Percentiles rank a stretch among this genome's conserved stretches.
phyloP scores from a whole-genome alignment of 2,113 vertebrate species.

The Enhydra lutris region DNA sequence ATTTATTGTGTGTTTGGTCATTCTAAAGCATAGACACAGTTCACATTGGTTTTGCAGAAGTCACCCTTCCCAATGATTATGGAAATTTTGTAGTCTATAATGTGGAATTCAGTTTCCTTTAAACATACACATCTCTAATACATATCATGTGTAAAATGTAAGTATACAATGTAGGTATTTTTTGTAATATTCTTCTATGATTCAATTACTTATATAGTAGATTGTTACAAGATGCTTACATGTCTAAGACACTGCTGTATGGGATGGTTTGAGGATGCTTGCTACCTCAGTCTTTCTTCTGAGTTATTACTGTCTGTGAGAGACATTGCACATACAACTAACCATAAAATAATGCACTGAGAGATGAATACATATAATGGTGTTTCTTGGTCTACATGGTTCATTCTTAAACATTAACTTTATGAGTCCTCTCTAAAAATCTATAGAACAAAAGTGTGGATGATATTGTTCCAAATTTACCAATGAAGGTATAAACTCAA shows the following conservation, averaged over 20 bases:
- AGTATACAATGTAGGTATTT: not conserved
- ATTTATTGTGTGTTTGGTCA: not conserved
- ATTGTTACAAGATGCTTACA: not conserved
- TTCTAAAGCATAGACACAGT: not conserved
- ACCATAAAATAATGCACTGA: not conserved
- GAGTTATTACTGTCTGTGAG: not conserved
- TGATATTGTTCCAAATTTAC: not conserved
- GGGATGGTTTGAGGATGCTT: not conserved
- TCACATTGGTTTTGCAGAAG: not conserved
- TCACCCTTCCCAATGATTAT: not conserved
- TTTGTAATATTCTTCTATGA: not conserved
- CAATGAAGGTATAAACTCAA: not conserved
- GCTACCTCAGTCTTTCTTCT: not conserved
- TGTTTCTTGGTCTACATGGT: not conserved
- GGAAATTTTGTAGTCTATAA: not conserved
- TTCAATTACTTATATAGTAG: not conserved
- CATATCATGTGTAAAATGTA: not conserved
- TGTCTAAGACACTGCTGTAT: not conserved
- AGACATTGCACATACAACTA: not conserved
- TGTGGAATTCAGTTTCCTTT: not conserved
- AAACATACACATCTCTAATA: not conserved
- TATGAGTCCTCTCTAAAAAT: not conserved
- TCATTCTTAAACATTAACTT: not conserved
- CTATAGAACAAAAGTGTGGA: not conserved
- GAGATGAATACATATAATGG: not conserved